phyloP scores from a whole-genome alignment of 2,888 invertebrate genomes.

The Synanthedon andrenaeformis region DNA sequence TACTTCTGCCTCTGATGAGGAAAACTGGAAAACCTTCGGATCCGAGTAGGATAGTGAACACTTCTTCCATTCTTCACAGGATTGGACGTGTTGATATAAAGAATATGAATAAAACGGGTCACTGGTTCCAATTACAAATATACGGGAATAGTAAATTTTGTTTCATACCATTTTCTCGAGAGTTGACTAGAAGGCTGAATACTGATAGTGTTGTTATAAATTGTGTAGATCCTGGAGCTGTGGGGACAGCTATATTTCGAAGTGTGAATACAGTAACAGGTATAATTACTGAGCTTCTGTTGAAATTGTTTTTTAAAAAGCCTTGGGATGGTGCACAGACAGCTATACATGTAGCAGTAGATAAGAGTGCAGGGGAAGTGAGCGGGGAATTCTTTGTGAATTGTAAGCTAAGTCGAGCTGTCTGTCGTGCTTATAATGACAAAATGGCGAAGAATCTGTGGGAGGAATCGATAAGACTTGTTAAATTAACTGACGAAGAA shows the following conservation, averaged over 20 bases:
- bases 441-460: conserved; percentile 81
- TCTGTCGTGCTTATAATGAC: conserved; percentile 72
- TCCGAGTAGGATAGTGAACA: conserved; percentile 81
- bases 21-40: conserved; percentile 61
- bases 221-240: conserved; percentile 86
- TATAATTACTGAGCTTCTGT: conserved; percentile 69
- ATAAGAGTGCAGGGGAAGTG: conserved; percentile 75
- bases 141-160: conserved; percentile 79
- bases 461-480: conserved; percentile 80
- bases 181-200: conserved; percentile 75
- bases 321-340: conserved; percentile 86
- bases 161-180: conserved; percentile 77
- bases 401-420: conserved; percentile 73
- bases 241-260: conserved; percentile 81
- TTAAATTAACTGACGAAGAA: conserved; percentile 74
- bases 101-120: conserved; percentile 74
- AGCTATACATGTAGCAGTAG: conserved; percentile 77
- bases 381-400: conserved; percentile 84
- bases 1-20: conserved; percentile 84
- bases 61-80: conserved; percentile 81
- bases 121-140: conserved; percentile 49
- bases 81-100: conserved; percentile 76
- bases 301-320: conserved; percentile 78
- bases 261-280: conserved; percentile 52
- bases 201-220: conserved; percentile 79